Evolutionary conservation across 2,113 vertebrate species (phyloP), one percentile per base, ranked within the genome.

Genomic region (Arizona elegans): DNA sequence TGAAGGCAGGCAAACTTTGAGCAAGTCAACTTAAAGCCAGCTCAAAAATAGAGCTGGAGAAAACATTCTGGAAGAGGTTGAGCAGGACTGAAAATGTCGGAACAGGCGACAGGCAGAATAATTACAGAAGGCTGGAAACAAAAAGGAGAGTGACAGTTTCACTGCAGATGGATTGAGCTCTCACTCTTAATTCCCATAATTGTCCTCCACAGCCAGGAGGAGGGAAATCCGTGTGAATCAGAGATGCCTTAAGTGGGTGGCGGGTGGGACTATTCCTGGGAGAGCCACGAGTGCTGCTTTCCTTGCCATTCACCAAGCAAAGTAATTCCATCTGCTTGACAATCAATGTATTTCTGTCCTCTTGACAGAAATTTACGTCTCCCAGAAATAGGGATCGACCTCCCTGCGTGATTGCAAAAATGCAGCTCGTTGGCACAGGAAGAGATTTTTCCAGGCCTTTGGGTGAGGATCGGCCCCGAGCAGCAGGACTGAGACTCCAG

Each of bases 151-250:
- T 95, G 96, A 96, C 96, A 96, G 95, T 95, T 96, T 95, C 94
- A 94, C 95, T 95, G 95, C 92, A 95, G 95, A 94, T 95, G 94
- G 97, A 97, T 96, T 95, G 95, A 96, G 95, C 95, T 96, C 95
- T 96, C 91, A 15, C 92, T 96, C 96, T 97, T 95, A 96, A 97
- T 97, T 96, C 96, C 96, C 95, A 93, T 96, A 96, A 97, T 96
- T 97, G 96, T 96, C 96, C 96, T 96, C 95, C 96, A 95, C 95
- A 95, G 94, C 89, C 91, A 96, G 96, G 95, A 96, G 95, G 96
- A 95, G 96, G 95, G 95, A 95, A 95, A 95, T 94, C 96, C 96
- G 86, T 94, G 92, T 96, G 96, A 97, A 94, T 96, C 95, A 96
- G 96, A 96, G 95, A 95, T 95, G 95, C 95, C 96, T 96, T 96